These are phyloP conservation scores for Amiota minor DNA, from an alignment of 2,888 invertebrate species.

Conservation along the genomic window DNA sequence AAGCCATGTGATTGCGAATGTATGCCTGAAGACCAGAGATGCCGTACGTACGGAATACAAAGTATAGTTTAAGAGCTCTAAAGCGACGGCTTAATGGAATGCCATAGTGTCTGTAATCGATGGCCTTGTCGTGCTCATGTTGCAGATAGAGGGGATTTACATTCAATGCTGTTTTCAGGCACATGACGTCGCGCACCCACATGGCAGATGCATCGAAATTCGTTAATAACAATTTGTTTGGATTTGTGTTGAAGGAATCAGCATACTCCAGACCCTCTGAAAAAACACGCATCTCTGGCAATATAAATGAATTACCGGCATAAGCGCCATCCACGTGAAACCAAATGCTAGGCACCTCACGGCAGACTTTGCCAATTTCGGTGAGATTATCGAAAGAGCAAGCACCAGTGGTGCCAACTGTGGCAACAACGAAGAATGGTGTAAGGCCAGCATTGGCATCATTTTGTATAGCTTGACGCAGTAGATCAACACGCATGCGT, in stretches of 20 bases:
- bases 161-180: slow-evolving; percentile 85
- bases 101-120: slow-evolving; percentile 88
- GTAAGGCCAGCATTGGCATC: slow-evolving; percentile 83
- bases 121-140: slow-evolving; percentile 83
- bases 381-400: slow-evolving; percentile 88
- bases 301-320: slow-evolving; percentile 88
- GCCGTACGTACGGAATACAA: slow-evolving; percentile 87
- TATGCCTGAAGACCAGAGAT: slow-evolving; percentile 86
- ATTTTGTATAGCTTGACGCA: slow-evolving; percentile 80
- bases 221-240: slow-evolving; percentile 89
- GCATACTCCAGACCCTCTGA: slow-evolving; percentile 82
- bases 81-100: slow-evolving; percentile 89
- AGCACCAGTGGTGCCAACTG: slow-evolving; percentile 87
- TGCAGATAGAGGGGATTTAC: slow-evolving; percentile 90
- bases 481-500: slow-evolving; percentile 78
- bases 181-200: slow-evolving; percentile 86
- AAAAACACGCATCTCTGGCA: slow-evolving; percentile 84
- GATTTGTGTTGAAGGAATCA: slow-evolving; percentile 90
- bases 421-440: slow-evolving; percentile 88
- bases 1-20: slow-evolving; percentile 85
- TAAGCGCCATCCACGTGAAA: slow-evolving; percentile 92
- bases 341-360: slow-evolving; percentile 80
- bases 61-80: slow-evolving; percentile 90
- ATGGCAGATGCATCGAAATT: slow-evolving; percentile 90
- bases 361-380: slow-evolving; percentile 84